These are phyloP conservation scores for Cactoblastis cactorum DNA, from an alignment of 2,888 invertebrate species.

Conservation along the genomic window DNA sequence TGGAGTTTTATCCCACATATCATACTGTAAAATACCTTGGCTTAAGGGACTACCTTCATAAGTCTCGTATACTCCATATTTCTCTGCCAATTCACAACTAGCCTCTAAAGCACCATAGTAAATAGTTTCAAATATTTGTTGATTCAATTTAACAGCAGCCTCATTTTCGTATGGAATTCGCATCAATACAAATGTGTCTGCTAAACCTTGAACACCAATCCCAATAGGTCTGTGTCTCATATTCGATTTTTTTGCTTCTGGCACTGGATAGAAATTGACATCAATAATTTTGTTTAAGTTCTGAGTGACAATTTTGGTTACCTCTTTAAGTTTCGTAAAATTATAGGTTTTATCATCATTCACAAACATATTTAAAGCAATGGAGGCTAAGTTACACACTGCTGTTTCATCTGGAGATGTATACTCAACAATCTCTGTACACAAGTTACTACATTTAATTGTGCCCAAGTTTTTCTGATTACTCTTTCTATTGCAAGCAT, in stretches of 20 bases:
- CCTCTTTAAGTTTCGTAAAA: slow-evolving; percentile 90
- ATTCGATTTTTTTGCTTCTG: slow-evolving; percentile 93
- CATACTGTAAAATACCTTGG: slow-evolving; percentile 96
- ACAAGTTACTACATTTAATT: slow-evolving; percentile 98
- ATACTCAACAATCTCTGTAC: slow-evolving; percentile 98
- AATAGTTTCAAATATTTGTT: slow-evolving; percentile 98
- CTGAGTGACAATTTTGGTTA: slow-evolving; percentile 91
- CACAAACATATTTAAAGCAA: slow-evolving; percentile 97
- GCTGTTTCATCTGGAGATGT: slow-evolving; percentile 95
- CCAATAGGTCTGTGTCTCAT: slow-evolving; percentile 91
- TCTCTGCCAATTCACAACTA: slow-evolving; percentile 94
- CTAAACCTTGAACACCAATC: too few species aligned
- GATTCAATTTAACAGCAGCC: slow-evolving; percentile 91
- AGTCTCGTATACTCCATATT: slow-evolving; percentile 92
- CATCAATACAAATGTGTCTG: too few species aligned
- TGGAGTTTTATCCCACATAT: slow-evolving; percentile 97
- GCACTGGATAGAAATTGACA: slow-evolving; percentile 96
- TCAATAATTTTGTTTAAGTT: slow-evolving; percentile 99
- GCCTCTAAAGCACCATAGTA: slow-evolving; percentile 98
- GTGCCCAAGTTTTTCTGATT: slow-evolving; percentile 99
- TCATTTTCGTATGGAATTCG: too few species aligned
- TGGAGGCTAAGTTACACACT: slow-evolving; percentile 98
- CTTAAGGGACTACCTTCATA: slow-evolving; percentile 96
- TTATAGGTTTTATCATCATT: slow-evolving; percentile 88
- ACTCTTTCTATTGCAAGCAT: slow-evolving; percentile 97